A percentile compares a stretch with the other conserved stretches of the same genome.
These are phyloP conservation scores for Trinectes maculatus DNA, from an alignment of 2,113 vertebrate genomes.

Conservation along the genomic window DNA sequence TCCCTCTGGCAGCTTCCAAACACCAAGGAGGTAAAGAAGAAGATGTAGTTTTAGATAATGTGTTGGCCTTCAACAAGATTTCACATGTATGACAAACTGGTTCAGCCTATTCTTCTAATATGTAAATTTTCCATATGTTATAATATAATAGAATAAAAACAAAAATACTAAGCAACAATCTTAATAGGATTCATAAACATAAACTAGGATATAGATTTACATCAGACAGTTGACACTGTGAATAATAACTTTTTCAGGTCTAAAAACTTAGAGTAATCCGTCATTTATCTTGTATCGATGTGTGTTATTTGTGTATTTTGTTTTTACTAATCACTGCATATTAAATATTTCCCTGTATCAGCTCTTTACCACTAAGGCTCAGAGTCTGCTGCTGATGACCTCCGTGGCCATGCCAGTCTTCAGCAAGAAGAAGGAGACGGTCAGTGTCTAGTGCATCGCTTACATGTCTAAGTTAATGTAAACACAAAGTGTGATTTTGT, in stretches of 20 bases:
- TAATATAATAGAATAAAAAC: neutral
- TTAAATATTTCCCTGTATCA: conserved; percentile 47
- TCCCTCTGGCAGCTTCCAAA: conserved; percentile 83
- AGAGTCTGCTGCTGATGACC: conserved; percentile 92
- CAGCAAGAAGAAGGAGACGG: conserved; percentile 98
- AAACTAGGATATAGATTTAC: neutral
- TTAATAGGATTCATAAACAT: neutral
- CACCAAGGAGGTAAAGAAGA: conserved; percentile 85
- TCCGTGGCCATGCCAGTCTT: conserved; percentile 98
- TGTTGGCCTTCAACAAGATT: neutral
- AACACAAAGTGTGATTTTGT: too few relatives aligned
- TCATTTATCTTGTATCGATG: neutral
- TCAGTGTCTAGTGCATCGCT: conserved; percentile 68
- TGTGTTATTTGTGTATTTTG: too few relatives aligned
- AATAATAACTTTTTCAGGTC: too few relatives aligned
- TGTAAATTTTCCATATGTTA: too few relatives aligned
- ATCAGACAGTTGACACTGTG: too few relatives aligned
- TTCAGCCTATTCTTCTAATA: too few relatives aligned
- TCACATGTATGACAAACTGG: too few relatives aligned
- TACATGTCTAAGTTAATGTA: neutral
- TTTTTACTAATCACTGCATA: neutral
- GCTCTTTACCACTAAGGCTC: conserved; percentile 90
- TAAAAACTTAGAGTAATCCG: too few relatives aligned
- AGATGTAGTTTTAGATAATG: neutral
- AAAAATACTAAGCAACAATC: neutral